Base-by-base conservation (phyloP, 2,113 vertebrate genomes). In the Heliornis fulica region DNA sequence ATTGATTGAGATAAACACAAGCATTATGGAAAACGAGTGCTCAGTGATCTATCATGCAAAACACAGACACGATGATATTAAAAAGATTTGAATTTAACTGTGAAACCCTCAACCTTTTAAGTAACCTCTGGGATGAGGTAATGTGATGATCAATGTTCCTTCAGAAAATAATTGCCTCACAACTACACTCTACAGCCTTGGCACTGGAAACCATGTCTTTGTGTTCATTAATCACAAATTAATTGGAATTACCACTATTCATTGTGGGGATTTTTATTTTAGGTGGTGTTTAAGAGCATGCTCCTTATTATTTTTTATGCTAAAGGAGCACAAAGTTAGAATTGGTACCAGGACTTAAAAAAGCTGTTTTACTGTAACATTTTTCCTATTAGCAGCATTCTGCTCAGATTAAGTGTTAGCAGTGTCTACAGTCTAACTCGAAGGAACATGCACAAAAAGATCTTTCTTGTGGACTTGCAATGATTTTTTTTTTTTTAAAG, bases 101-200 rank as follows among this genome's bases (percentile, higher is more conserved):
- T 80, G 68, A 94, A 77, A 83, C 20, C 48, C 68, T 81, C 9
- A 0, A 78, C 83, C 83, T 90, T 90, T 88, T 68, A 88, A 77
- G 31, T 68, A 93, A 94, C 85, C 94, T 94, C 92, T 92, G 76
- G 68, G 64, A 90, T 86, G 85, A 94, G 29, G 56, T 68, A 96
- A 93, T 71, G 40, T 36, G 32, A 86, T 54, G 20, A 85, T 45
- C 91, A 96, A 79, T 74, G 59, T 48, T 93, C 48, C 28, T 74
- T 94, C 26, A 80, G 51, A 88, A 93, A 60, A 83, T 18, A 91
- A 83, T 16, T 83, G 60, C 60, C 59, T 90, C 31, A 59, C 68
- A 90, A 63, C 34, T 51, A 54, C 38, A 70, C 75, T 16, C 34
- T 26, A 81, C n/a, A 56, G 34, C 46, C 69, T 61, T 90, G 79